Evolutionary conservation across 2,113 vertebrate species (phyloP).

Genomic region (Malurus alboscapulatus): DNA sequence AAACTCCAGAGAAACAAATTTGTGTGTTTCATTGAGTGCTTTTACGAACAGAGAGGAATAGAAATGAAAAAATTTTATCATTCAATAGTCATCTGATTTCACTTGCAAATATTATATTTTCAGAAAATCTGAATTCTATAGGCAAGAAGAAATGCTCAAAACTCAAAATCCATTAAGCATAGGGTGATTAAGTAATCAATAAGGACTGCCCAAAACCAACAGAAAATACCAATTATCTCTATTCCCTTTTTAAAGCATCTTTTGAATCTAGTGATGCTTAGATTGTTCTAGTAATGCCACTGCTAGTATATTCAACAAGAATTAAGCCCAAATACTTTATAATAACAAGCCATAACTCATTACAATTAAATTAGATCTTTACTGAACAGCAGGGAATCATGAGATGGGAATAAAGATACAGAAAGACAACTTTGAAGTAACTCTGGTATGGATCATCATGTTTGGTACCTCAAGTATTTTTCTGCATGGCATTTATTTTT

Average conservation of each 20-base stretch:
- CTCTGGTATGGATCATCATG: neutral
- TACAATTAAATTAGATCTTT: neutral
- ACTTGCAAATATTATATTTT: neutral
- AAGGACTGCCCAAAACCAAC: neutral
- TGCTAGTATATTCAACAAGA: neutral
- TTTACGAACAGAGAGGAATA: neutral
- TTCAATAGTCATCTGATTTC: neutral
- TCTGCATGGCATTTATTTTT: neutral
- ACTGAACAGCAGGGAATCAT: neutral
- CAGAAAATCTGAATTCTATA: neutral
- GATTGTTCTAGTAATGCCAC: neutral
- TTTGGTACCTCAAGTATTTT: neutral
- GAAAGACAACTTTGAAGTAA: neutral
- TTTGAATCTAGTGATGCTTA: neutral
- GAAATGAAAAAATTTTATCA: neutral
- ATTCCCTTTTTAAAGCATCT: neutral
- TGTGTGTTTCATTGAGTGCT: neutral
- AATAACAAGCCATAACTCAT: neutral
- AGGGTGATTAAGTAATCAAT: neutral
- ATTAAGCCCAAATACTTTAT: neutral
- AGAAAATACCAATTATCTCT: neutral
- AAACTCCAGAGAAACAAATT: neutral
- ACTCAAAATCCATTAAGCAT: neutral
- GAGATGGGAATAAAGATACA: neutral
- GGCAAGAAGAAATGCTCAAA: neutral